Base-by-base conservation (phyloP, 2,113 vertebrate species). In the Varanus salvator region DNA sequence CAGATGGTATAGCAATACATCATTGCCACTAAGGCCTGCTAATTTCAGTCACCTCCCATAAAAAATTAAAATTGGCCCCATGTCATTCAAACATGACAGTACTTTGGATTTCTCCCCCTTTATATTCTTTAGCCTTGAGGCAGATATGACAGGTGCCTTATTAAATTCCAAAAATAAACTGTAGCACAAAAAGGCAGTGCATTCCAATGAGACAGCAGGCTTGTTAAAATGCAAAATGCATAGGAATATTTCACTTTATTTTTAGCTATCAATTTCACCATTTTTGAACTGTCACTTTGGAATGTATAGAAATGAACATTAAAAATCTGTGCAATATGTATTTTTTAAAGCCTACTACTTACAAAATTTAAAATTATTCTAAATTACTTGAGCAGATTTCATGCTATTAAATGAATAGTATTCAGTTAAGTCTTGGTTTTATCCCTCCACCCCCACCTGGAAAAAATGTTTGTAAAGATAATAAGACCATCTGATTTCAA, bases 81-180 rank as follows among this genome's bases (percentile, higher is more conserved):
- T 97, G 97, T 98, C 97, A 97, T 94, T 98, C 97, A 98, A 97
- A 97, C 90, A 96, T 97, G 97, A 97, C 97, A 97, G 96, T 96
- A 97, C 97, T 96, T 97, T 96, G 96, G 97, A 97, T 96, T 96
- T 97, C 92, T 95, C 95, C 95, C 95, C 96, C 96, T 96, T 97
- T 95, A 97, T 97, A 96, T 97, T 97, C 97, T 96, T 96, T 97
- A 97, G 97, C 97, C 97, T 97, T 96, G 95, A 98, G 97, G 97
- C 97, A 97, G 96, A 97, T 97, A 97, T 97, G 97, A 97, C 97
- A 97, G 97, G 96, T 89, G 84, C 97, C 97, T 98, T 98, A 98
- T 98, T 98, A 98, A 97, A 97, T 97, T 97, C 97, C 97, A 97
- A 97, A 97, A 98, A 97, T 97, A 97, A 97, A 96, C 97, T 95